Conservation (phyloP, 2,113 vertebrate genomes). For the Syngnathus floridae region DNA sequence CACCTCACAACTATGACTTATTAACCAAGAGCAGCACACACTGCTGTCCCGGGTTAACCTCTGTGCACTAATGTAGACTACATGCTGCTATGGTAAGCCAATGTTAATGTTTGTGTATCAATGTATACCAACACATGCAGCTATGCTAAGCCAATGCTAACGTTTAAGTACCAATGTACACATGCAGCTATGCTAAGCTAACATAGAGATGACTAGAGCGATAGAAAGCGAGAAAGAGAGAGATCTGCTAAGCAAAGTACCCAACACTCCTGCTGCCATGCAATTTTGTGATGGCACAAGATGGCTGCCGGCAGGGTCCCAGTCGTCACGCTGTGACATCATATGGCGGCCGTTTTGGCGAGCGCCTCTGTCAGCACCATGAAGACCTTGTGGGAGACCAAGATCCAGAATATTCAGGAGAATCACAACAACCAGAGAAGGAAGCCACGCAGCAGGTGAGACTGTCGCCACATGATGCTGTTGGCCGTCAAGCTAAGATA, state of each 20-base stretch:
- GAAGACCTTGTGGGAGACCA: constrained; percentile 85
- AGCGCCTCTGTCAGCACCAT: constrained; percentile 77
- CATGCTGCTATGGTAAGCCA: background rate
- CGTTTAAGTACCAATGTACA: background rate
- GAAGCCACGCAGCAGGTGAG: constrained; percentile 61
- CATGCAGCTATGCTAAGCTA: background rate
- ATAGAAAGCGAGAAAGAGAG: no score
- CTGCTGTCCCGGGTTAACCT: background rate
- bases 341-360: constrained; percentile 71
- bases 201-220: no score
- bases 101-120: background rate
- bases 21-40: background rate
- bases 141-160: background rate
- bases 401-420: constrained; percentile 77
- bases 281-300: constrained; percentile 6
- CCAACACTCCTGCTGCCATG: background rate
- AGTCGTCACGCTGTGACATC: constrained; percentile 32
- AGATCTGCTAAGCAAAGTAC: background rate
- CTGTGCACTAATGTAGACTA: no score
- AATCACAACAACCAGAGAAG: constrained; percentile 71
- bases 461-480: background rate
- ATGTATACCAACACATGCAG: background rate
- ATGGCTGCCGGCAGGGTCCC: background rate
- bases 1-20: background rate
- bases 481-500: no score